Evolutionary conservation across 1,140 invertebrate species (phyloP).

Genomic region (Steinernema feltiae): DNA sequence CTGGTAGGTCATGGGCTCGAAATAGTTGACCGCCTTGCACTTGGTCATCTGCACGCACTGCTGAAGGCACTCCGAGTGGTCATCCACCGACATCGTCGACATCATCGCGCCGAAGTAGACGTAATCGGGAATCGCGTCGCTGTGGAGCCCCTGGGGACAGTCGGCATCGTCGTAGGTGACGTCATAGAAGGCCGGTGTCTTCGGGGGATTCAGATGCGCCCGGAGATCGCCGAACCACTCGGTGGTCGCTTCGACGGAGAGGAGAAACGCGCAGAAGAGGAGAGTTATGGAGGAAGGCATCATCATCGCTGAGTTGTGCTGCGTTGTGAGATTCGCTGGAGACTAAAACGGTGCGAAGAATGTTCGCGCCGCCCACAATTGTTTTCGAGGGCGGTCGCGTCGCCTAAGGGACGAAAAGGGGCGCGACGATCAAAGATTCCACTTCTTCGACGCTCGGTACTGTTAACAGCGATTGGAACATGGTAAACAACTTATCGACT

Average conservation of each 20-base stretch:
- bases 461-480: not conserved
- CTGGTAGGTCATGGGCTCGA: slow-evolving; percentile 47
- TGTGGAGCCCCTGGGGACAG: slow-evolving; percentile 50
- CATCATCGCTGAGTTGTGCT: not conserved
- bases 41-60: slow-evolving; percentile 43
- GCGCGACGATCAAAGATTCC: not conserved
- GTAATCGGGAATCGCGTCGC: slow-evolving; percentile 54
- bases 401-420: not conserved
- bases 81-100: slow-evolving; percentile 46
- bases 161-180: slow-evolving; percentile 55
- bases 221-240: slow-evolving; percentile 57
- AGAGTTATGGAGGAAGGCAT: not conserved
- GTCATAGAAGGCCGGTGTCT: slow-evolving; percentile 51
- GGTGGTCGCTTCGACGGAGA: slow-evolving; percentile 42
- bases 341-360: not conserved
- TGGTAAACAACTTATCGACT: not conserved
- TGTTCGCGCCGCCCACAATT: slow-evolving; percentile 14
- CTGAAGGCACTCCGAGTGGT: slow-evolving; percentile 50
- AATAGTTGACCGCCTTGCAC: slow-evolving; percentile 55
- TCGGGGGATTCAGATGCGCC: slow-evolving; percentile 53
- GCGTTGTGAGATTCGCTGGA: not conserved
- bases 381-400: slow-evolving; percentile 11
- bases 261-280: slow-evolving; percentile 48
- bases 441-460: not conserved
- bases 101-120: slow-evolving; percentile 58